Evolutionary conservation across 1,140 invertebrate species (phyloP).

Genomic region (Dendroctonus ponderosae): DNA sequence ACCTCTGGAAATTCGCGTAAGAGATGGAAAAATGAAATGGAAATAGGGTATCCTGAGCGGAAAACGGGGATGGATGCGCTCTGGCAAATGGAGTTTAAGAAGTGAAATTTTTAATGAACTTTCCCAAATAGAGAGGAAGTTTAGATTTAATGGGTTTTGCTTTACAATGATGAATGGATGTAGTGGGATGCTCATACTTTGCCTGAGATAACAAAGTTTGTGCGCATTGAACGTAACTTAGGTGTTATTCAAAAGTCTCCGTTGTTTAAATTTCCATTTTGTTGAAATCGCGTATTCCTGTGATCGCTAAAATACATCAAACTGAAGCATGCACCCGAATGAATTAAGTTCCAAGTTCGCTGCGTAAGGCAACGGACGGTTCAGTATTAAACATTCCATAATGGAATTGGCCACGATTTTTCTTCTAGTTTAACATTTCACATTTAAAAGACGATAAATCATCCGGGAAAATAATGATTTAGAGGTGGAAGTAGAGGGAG

Average conservation of each 20-base stretch:
- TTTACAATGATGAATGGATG: slow-evolving; percentile 7
- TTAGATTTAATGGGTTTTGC: slow-evolving; percentile 21
- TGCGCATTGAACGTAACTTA: too few relatives aligned
- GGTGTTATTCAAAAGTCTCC: too few relatives aligned
- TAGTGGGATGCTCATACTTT: too few relatives aligned
- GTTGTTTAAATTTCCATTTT: too few relatives aligned
- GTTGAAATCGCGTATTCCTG: too few relatives aligned
- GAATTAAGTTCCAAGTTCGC: too few relatives aligned
- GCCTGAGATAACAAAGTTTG: too few relatives aligned
- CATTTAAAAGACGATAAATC: slow-evolving; percentile 18
- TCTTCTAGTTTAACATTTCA: slow-evolving; percentile 10
- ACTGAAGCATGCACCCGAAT: too few relatives aligned
- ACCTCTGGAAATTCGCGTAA: slow-evolving; percentile 20
- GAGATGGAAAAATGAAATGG: slow-evolving; percentile 22
- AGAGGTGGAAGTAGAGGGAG: too few relatives aligned
- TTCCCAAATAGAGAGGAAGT: slow-evolving; percentile 18
- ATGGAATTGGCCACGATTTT: slow-evolving; percentile 11
- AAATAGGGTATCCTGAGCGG: slow-evolving; percentile 18
- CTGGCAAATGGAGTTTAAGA: slow-evolving; percentile 13
- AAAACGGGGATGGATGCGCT: slow-evolving; percentile 3
- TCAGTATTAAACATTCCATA: slow-evolving; percentile 12
- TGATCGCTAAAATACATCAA: too few relatives aligned
- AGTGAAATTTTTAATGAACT: slow-evolving; percentile 21
- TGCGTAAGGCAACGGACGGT: neutral
- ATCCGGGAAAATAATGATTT: neutral